These are phyloP conservation scores for Myotis brandtii DNA, from an alignment of 2,113 vertebrate genomes.

Conservation along the genomic window DNA sequence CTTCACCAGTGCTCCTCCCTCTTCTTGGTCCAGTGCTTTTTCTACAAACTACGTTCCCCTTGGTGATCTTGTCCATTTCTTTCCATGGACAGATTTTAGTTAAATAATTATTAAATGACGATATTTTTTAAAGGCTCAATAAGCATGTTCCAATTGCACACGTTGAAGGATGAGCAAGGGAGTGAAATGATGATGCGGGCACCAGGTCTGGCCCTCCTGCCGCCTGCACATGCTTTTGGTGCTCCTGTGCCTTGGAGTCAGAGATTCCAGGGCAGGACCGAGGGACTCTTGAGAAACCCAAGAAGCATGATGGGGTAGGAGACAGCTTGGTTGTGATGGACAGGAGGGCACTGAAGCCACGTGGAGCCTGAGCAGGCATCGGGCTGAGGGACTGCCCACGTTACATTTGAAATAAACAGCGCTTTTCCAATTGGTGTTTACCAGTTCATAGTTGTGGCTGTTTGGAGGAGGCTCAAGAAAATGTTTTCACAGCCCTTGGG, in stretches of 20 bases:
- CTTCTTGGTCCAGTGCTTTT: neutral
- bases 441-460: slow-evolving; percentile 19
- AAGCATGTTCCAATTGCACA: neutral
- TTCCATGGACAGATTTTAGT: neutral
- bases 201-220: too few species aligned
- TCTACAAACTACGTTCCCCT: neutral
- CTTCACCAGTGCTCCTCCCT: neutral
- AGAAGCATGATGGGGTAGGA: accelerated
- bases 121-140: neutral
- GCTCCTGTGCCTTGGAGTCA: neutral
- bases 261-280: neutral
- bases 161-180: neutral
- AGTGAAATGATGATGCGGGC: too few species aligned
- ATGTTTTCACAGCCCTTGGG: slow-evolving; percentile 71
- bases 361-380: neutral
- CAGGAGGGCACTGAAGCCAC: neutral
- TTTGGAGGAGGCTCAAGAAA: slow-evolving; percentile 53
- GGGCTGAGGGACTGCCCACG: neutral
- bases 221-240: accelerated
- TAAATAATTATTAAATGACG: neutral
- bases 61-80: neutral
- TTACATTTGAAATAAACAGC: slow-evolving; percentile 34
- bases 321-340: neutral
- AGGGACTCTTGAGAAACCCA: neutral
- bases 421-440: slow-evolving; percentile 11